Evolutionary conservation across 2,888 invertebrate species (phyloP).

Genomic region (Orthonychiurus folsomi): DNA sequence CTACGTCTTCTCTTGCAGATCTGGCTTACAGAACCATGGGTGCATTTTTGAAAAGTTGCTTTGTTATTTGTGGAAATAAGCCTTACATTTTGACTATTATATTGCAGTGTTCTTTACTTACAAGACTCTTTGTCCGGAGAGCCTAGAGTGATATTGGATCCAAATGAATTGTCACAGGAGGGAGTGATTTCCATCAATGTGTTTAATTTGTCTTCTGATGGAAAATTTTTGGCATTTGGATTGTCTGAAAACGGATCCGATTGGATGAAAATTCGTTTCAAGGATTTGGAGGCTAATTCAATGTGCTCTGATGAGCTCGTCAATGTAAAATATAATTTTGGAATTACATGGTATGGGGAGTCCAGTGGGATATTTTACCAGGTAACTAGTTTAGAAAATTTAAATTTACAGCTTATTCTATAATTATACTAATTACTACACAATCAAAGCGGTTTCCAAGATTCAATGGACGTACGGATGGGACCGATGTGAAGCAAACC

Average conservation of each 20-base stretch:
- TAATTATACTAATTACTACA: slow-evolving; percentile 24
- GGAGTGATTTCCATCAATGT: slow-evolving; percentile 73
- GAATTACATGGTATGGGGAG: slow-evolving; percentile 88
- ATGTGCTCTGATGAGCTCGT: slow-evolving; percentile 78
- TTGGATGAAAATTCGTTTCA: slow-evolving; percentile 83
- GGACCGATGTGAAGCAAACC: slow-evolving; percentile 78
- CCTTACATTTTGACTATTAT: too few relatives aligned
- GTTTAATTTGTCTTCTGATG: slow-evolving; percentile 79
- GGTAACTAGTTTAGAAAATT: slow-evolving; percentile 46
- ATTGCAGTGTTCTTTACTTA: background rate
- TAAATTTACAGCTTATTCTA: background rate
- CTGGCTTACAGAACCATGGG: slow-evolving; percentile 43
- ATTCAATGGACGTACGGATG: slow-evolving; percentile 72
- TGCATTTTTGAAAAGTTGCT: slow-evolving; percentile 5
- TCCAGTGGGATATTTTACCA: slow-evolving; percentile 90
- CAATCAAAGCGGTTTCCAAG: slow-evolving; percentile 63
- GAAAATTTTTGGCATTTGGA: slow-evolving; percentile 81
- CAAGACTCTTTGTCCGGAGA: slow-evolving; percentile 47
- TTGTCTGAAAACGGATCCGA: slow-evolving; percentile 89
- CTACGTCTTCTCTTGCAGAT: background rate
- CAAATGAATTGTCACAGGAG: slow-evolving; percentile 82
- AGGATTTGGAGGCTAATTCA: slow-evolving; percentile 63
- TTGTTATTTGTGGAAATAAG: too few relatives aligned
- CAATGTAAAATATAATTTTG: slow-evolving; percentile 76
- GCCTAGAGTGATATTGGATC: slow-evolving; percentile 79